A percentile compares a stretch with the other conserved stretches of the same genome.
Evolutionary conservation across 2,888 invertebrate species (phyloP).

Genomic region (Synergus laeviventris): DNA sequence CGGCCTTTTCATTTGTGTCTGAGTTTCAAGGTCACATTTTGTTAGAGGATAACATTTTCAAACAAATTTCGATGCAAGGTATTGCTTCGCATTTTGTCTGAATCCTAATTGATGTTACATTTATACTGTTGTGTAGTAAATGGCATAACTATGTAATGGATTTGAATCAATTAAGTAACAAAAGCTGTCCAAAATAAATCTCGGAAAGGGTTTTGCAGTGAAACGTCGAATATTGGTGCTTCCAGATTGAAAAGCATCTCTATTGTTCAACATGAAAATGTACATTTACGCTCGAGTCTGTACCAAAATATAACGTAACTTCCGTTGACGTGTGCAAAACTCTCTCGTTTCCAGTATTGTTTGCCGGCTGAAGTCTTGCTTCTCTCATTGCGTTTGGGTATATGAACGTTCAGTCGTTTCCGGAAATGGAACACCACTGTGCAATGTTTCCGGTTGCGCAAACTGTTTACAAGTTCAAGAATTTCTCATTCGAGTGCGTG

Average conservation of each 20-base stretch:
- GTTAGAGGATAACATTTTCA: too few species aligned
- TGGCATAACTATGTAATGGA: background rate
- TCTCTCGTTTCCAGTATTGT: constrained; percentile 28
- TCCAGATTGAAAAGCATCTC: constrained; percentile 8
- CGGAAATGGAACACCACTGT: constrained; percentile 33
- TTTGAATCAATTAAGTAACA: background rate
- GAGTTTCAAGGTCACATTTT: too few species aligned
- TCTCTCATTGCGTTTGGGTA: constrained; percentile 11
- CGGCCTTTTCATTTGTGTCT: too few species aligned
- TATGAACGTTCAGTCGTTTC: constrained; percentile 35
- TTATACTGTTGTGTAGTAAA: too few species aligned
- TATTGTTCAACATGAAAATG: constrained; percentile 16
- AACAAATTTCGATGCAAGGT: background rate
- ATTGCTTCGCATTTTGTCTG: too few species aligned
- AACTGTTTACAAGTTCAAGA: constrained; percentile 14
- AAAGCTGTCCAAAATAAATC: background rate
- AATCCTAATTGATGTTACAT: too few species aligned
- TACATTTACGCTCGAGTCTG: constrained; percentile 11
- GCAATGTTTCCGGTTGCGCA: constrained; percentile 29
- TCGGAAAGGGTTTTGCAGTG: background rate
- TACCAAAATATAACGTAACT: constrained; percentile 13
- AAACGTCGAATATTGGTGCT: background rate
- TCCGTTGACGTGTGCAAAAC: constrained; percentile 28
- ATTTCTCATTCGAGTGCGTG: background rate
- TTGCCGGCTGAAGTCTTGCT: constrained; percentile 7